Base-by-base conservation (phyloP, 2,888 invertebrate genomes). In the Andrena bucephala region DNA sequence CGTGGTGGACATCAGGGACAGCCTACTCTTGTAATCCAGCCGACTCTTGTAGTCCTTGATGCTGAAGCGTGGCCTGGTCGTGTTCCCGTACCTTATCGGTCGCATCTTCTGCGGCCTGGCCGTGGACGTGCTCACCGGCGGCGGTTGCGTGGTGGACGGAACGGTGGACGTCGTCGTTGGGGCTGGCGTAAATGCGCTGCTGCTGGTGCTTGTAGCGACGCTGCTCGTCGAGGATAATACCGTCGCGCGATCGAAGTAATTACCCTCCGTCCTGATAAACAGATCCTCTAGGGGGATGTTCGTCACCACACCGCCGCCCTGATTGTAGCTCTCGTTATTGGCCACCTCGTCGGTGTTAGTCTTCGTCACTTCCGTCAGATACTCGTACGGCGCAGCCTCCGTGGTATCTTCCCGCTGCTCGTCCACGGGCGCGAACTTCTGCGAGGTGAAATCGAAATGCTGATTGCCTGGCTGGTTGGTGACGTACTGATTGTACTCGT, bases 21-120 rank as follows among this genome's bases (percentile, higher is more conserved):
- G 76, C 81, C 90, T 90, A 54, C 88, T 93, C 71, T 93, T 93
- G 84, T 93, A 91, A 63, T 95, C 96, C 68, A 96, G 92, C 81
- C 96, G 94, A 87, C 95, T 96, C 90, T 96, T 96, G 92, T 97
- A 97, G 85, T 97, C 97, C 93, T 97, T 97, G 3, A 97, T 96
- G 90, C 97, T 97, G 92, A 97, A 97, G 85, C 96, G 94, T 1
- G 97, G 97, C 70, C 97, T 94, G 68, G 96, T 96, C 0, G 94
- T 89, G 75, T 95, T 94, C 8, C 92, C 92, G 71, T 91, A 92
- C 69, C 92, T 89, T 76, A 92, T 85, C 1, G 93, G 92, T 24
- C 93, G 89, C 33, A 92, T 90, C 74, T 92, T 91, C 42, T 90
- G 91, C 0, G 91, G 69, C 48, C 92, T 91, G 1, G 87, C 70